These are phyloP conservation scores for Acanthochromis polyacanthus DNA, from an alignment of 2,113 vertebrate genomes.

Conservation along the genomic window DNA sequence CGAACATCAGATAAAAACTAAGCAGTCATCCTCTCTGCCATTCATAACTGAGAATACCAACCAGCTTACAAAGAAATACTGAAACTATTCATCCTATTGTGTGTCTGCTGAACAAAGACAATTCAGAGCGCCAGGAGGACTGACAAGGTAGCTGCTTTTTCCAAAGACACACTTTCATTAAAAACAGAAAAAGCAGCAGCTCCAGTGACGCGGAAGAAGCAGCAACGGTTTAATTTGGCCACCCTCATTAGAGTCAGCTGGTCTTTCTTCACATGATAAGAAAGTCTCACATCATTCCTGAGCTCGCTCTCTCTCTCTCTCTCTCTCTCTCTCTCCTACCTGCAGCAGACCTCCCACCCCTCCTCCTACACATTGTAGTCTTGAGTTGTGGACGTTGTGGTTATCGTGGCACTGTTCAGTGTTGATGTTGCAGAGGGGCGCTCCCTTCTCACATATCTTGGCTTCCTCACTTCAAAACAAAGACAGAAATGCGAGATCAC, in stretches of 20 bases:
- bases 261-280: constrained; percentile 25
- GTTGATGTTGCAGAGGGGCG: constrained; percentile 74
- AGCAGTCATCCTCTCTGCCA: no score
- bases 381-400: constrained; percentile 76
- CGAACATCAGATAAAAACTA: constrained; percentile 2
- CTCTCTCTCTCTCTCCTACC: constrained; percentile 44
- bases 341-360: not conserved
- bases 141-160: not conserved
- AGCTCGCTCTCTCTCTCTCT: constrained; percentile 62
- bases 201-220: constrained; percentile 33
- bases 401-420: constrained; percentile 58
- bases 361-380: constrained; percentile 76
- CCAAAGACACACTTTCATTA: not conserved
- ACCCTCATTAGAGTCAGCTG: not conserved
- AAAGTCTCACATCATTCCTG: constrained; percentile 56
- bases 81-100: not conserved
- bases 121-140: not conserved
- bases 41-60: no score
- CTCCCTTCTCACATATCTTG: constrained; percentile 85
- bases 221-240: constrained; percentile 47
- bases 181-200: constrained; percentile 32
- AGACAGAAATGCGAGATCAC: constrained; percentile 5
- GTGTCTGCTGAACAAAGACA: not conserved
- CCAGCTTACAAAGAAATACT: not conserved
- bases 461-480: constrained; percentile 80